Percentiles rank a stretch among this genome's conserved stretches.
These are phyloP conservation scores for Synergus laeviventris DNA, from an alignment of 2,888 invertebrate species.

Conservation along the genomic window DNA sequence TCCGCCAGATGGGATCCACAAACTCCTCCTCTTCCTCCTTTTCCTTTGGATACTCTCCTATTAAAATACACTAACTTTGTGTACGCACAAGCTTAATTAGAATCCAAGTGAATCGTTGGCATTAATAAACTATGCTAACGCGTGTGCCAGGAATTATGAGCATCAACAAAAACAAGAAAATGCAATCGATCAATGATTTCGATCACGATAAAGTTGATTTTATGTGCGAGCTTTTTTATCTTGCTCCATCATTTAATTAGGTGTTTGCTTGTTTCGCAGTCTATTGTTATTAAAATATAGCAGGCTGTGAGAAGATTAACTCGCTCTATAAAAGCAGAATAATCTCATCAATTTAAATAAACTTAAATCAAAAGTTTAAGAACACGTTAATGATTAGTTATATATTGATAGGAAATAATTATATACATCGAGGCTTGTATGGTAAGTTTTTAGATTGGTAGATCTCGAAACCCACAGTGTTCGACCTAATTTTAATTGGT, in stretches of 20 bases:
- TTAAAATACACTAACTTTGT: neutral
- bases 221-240: neutral
- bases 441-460: neutral
- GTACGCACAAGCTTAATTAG: conserved; percentile 41
- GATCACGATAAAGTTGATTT: neutral
- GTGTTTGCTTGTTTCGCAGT: neutral
- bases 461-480: conserved; percentile 2
- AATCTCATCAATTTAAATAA: too few relatives aligned
- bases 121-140: conserved; percentile 41
- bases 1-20: conserved; percentile 27
- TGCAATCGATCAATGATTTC: conserved; percentile 16
- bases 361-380: too few relatives aligned
- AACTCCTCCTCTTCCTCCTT: neutral
- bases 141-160: conserved; percentile 24
- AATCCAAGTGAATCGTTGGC: conserved; percentile 46
- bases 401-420: too few relatives aligned
- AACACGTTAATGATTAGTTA: neutral
- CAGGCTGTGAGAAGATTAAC: neutral
- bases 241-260: neutral
- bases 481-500: conserved; percentile 54
- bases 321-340: too few relatives aligned
- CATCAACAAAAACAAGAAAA: conserved; percentile 4
- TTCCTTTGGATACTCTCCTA: neutral
- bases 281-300: conserved; percentile 1
- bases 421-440: neutral